Base-by-base conservation (phyloP, 2,888 invertebrate genomes). In the Lepidochrysops patricia region DNA sequence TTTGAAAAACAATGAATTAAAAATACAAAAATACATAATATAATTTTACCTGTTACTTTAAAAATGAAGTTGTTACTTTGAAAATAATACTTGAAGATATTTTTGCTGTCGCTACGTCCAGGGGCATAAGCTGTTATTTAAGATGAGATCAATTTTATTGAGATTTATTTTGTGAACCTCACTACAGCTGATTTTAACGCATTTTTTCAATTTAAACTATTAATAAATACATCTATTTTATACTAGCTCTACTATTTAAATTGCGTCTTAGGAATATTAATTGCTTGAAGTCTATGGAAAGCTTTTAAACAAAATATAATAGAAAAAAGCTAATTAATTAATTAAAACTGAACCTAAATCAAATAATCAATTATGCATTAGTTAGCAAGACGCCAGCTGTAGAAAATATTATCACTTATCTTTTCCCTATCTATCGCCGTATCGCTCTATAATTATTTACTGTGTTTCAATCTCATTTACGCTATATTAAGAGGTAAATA, bases 121-220 rank as follows among this genome's bases (percentile, higher is more conserved):
- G 72, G 61, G 67, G 73, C 73, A 73, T 73, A 82, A 82, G 79
- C 84, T 82, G 81, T 82, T 84, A 84, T 84, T 84, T 81, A 84
- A 81, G 82, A 84, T 81, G 79, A 80, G 81, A 84, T 82, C 80
- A 82, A 81, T 84, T 84, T 84, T 84, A 85, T 85, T 85, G 73
- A 85, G 83, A 87, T 88, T 86, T 86, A 87, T 88, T 77, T 76
- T 77, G 80, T 80, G 78, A 81, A 81, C 74, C 79, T 74, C 71
- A 70, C 79, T 76, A 67, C 71, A 75, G 74, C 77, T 76, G 74
- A 77, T 80, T 54, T 54, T 19, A 7, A 23, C 9, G 43, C 15
- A 12, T 23, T 43, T 23, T 43, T 43, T 23, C 35, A 35, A 35
- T 35, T 35, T 13, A 4, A 35, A 13, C 35, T 35, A 13, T 35